These are phyloP conservation scores for Syritta pipiens DNA, from an alignment of 2,888 invertebrate species.

Conservation along the genomic window DNA sequence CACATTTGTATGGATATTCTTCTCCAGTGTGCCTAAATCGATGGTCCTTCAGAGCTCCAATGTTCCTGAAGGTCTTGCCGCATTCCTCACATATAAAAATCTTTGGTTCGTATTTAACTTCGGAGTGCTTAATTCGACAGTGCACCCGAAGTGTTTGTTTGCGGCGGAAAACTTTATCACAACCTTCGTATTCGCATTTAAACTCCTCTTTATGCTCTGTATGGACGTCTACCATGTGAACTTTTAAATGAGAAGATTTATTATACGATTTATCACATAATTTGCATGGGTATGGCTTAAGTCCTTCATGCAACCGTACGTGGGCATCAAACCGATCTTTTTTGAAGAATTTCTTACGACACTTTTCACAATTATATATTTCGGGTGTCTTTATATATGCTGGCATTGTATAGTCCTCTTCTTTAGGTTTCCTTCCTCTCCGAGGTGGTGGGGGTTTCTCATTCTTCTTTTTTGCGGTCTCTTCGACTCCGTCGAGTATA, in stretches of 20 bases:
- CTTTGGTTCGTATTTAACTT: constrained; percentile 71
- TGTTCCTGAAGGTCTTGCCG: constrained; percentile 77
- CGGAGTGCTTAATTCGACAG: constrained; percentile 75
- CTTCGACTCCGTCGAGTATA: constrained; percentile 47
- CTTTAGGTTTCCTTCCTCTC: constrained; percentile 48
- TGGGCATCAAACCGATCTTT: constrained; percentile 57
- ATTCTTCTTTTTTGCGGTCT: constrained; percentile 37
- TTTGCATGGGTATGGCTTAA: constrained; percentile 68
- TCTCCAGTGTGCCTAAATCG: constrained; percentile 71
- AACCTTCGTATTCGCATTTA: constrained; percentile 73
- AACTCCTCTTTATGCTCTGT: constrained; percentile 59
- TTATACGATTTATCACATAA: constrained; percentile 66
- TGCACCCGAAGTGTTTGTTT: constrained; percentile 76
- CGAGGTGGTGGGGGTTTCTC: constrained; percentile 20
- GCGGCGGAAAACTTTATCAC: constrained; percentile 75
- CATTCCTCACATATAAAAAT: constrained; percentile 75
- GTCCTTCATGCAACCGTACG: constrained; percentile 45
- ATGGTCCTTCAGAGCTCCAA: constrained; percentile 76
- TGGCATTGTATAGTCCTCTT: constrained; percentile 47
- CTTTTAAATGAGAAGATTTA: constrained; percentile 58
- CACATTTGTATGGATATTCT: constrained; percentile 72
- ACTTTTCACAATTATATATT: constrained; percentile 69
- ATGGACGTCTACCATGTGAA: constrained; percentile 67
- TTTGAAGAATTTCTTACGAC: constrained; percentile 66
- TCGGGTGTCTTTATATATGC: constrained; percentile 52